Percentiles rank a stretch among this genome's conserved stretches.
phyloP scores from a whole-genome alignment of 1,140 invertebrate genomes.

The Colletes latitarsis region DNA sequence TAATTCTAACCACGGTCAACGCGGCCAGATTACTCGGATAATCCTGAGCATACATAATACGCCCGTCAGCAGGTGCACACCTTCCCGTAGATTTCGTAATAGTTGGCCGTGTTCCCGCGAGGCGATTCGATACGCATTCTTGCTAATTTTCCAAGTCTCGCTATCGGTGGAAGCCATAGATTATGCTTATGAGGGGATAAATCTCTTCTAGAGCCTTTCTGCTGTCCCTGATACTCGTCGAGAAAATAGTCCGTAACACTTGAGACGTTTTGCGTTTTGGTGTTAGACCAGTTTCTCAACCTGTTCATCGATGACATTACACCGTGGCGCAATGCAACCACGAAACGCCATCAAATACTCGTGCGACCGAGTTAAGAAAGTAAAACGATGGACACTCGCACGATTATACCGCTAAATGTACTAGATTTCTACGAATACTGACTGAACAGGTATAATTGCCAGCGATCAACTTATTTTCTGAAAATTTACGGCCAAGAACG shows the following conservation, averaged over 20 bases:
- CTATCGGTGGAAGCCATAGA: too few relatives aligned
- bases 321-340: slow-evolving; percentile 19
- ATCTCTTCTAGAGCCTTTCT: too few relatives aligned
- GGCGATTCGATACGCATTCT: not conserved
- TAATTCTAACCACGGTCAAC: slow-evolving; percentile 72
- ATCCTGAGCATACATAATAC: slow-evolving; percentile 71
- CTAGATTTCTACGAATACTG: slow-evolving; percentile 32
- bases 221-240: too few relatives aligned
- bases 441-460: slow-evolving; percentile 27
- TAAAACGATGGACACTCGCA: slow-evolving; percentile 6
- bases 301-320: not conserved
- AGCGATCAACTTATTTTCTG: slow-evolving; percentile 1
- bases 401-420: slow-evolving; percentile 48
- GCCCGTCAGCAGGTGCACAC: slow-evolving; percentile 26
- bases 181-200: too few relatives aligned
- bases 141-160: not conserved
- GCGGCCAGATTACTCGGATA: slow-evolving; percentile 64
- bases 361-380: slow-evolving; percentile 30
- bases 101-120: not conserved
- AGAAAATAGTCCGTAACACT: too few relatives aligned
- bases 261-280: not conserved
- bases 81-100: slow-evolving; percentile 37
- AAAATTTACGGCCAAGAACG: not conserved
- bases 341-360: slow-evolving; percentile 1
- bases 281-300: not conserved